Base-by-base conservation (phyloP, 2,797 vertebrate genomes). In the Kryptopterus vitreolus region DNA sequence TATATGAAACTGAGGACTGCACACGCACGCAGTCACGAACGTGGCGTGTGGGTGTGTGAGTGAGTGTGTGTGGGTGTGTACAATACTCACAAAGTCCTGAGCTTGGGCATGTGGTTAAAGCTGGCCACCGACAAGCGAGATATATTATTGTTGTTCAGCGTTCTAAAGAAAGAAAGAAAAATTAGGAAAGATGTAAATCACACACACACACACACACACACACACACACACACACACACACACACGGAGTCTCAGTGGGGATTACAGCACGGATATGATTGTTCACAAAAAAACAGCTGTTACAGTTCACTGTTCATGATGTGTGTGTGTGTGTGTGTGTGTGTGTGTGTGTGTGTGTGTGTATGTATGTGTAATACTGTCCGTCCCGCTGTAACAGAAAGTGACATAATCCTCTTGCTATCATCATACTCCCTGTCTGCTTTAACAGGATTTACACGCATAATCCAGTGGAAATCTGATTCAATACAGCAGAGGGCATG, bases 71-170 rank as follows among this genome's bases (percentile, higher is more conserved):
- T 20, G 35, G 50, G 57, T 8, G 38, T 50, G 43, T 26, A 70
- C 33, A 84, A 70, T 90, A 97, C 98, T 98, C 92, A 99, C 98
- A 99, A 99, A 85, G 97, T 99, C 89, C 98, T 93, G 87, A 99
- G 97, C 87, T 99, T 99, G 48, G 98, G 98, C 98, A 99, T 99
- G 86, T 98, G 97, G 92, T 99, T 99, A 94, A 99, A 99, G 91
- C 98, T 99, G 91, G 96, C 97, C 92, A 99, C 97, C 0, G 97
- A 99, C 76, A 99, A 93, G 58, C 96, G 94, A 80, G 95, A 97
- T 89, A 99, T 97, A 92, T 99, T 99, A 93, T 99, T 99, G 89
- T 99, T 99, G 92, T 99, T 99, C 88, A 99, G 95, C 57, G 98
- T 99, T 89, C 98, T 99, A 92, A n/a, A 22, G 80, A 55, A 78